Percentiles rank a stretch among this genome's conserved stretches.
Evolutionary conservation across 2,113 vertebrate genomes (phyloP).

Genomic region (Struthio camelus): DNA sequence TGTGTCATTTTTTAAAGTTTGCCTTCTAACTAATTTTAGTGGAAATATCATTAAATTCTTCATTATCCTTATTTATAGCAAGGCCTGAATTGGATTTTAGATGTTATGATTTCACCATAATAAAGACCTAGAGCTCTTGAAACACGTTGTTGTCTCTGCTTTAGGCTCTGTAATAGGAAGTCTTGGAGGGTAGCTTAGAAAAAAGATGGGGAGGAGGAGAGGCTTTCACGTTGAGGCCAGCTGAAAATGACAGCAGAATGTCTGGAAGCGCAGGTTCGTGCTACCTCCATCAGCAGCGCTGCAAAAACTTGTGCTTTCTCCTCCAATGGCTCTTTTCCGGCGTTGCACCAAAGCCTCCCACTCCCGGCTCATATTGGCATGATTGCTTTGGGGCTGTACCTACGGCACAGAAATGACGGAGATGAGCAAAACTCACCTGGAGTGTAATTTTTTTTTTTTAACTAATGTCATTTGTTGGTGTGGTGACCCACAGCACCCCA

Average conservation of each 20-base stretch:
- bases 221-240: neutral
- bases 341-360: neutral
- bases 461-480: too few species aligned
- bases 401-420: neutral
- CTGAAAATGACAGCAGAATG: neutral
- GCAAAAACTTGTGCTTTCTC: neutral
- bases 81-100: conserved; percentile 36
- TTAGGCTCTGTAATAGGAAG: neutral
- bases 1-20: conserved; percentile 73
- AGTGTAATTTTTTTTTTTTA: too few species aligned
- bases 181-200: neutral
- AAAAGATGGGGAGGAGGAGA: neutral
- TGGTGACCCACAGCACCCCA: too few species aligned
- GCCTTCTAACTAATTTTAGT: conserved; percentile 67
- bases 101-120: conserved; percentile 28
- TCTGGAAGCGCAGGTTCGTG: neutral
- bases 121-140: conserved; percentile 33
- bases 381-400: accelerated
- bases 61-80: conserved; percentile 46
- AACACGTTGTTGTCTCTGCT: neutral
- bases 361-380: accelerated
- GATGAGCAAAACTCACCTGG: accelerated
- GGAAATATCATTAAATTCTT: conserved; percentile 60
- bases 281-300: neutral
- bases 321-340: accelerated